Base-by-base conservation (phyloP, 2,113 vertebrate species). In the Puntigrus tetrazona region DNA sequence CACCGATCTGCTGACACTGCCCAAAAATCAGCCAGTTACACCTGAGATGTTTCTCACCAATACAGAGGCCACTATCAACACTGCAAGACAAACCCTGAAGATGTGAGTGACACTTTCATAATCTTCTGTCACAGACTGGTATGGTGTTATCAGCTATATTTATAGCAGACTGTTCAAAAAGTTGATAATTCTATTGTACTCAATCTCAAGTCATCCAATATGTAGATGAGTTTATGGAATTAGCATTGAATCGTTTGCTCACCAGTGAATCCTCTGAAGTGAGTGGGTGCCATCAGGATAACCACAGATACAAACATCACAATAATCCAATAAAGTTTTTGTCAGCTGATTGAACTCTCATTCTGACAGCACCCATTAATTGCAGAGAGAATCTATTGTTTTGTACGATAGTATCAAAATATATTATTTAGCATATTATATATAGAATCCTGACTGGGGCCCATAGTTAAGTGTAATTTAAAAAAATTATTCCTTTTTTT, bases 1-100 rank as follows among this genome's bases (percentile, higher is more conserved):
- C 86, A 94, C 92, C 67, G 1, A 86, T 52, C 91, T 96, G 76
- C 90, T 96, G 76, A 87, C 90, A 83, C 91, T 96, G 70, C 94
- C 94, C 1, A 93, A 92, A 79, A 92, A 95, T 52, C 86, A 92
- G 9, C 86, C 95, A 7, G 57, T 92, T 73, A 84, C 92, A 22
- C 92, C 92, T 2, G 76, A 91, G 34, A 86, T 87, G 74, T 95
- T 96, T 76, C 91, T 95, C 87, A 89, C 89, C 78, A 88, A 92
- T 74, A 90, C 92, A 16, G 92, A 94, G 84, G 88, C 87, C 22
- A 90, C 90, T 0, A 87, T 94, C 63, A 11, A 43, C 3, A 86
- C 88, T 31, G 63, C 93, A 10, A 92, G 92, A 59, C 74, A 59
- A 41, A 87, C 83, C 1, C 91, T 96, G 14, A 92, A 83, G 85